Evolutionary conservation across 2,113 vertebrate genomes (phyloP).

Genomic region (Coptodon bakossiorum): DNA sequence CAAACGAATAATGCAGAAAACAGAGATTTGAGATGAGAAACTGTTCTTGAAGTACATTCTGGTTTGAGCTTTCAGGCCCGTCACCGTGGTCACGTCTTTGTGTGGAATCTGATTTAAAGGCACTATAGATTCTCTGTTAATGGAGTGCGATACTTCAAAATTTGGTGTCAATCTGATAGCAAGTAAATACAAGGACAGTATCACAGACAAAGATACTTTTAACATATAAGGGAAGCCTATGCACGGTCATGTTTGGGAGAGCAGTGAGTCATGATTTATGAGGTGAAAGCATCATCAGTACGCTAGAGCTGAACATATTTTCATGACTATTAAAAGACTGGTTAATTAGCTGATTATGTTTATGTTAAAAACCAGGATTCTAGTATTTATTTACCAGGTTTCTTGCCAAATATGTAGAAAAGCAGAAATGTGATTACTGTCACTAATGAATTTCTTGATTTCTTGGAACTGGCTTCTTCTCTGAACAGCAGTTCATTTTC

Average conservation of each 20-base stretch:
- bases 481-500: fast-evolving
- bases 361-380: neutral
- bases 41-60: too few species aligned
- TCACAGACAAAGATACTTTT: neutral
- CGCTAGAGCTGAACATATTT: fast-evolving
- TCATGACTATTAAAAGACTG: neutral
- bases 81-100: too few species aligned
- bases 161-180: neutral
- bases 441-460: neutral
- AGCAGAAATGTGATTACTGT: neutral
- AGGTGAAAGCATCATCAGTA: neutral
- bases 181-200: neutral
- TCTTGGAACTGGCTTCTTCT: neutral
- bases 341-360: neutral
- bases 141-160: fast-evolving
- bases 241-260: neutral
- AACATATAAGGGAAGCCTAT: fast-evolving
- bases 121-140: neutral
- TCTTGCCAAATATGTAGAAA: neutral
- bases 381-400: neutral
- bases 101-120: too few species aligned
- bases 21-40: too few species aligned
- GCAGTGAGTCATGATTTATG: fast-evolving
- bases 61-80: too few species aligned
- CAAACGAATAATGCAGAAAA: too few species aligned